These are phyloP conservation scores for Dolomedes plantarius DNA, from an alignment of 2,888 invertebrate species.

Conservation along the genomic window DNA sequence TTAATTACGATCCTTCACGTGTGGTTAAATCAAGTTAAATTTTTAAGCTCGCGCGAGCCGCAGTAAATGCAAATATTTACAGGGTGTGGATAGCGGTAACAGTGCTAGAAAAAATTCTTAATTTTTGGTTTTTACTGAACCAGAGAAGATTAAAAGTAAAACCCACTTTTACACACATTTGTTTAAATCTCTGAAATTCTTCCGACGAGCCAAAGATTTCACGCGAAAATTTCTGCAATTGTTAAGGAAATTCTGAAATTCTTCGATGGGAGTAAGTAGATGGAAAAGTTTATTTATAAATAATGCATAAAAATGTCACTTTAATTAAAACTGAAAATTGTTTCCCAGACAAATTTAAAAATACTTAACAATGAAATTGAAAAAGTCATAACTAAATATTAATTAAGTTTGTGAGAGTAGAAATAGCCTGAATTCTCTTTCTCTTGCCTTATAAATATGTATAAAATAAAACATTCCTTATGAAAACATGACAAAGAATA, in stretches of 20 bases:
- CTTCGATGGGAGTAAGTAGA: background rate
- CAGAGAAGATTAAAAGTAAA: too few species aligned
- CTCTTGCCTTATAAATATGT: too few species aligned
- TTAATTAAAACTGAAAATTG: background rate
- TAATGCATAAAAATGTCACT: background rate
- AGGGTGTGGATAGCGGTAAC: background rate
- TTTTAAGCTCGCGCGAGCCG: background rate
- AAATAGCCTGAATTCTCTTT: too few species aligned
- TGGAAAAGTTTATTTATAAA: background rate
- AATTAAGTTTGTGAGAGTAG: too few species aligned
- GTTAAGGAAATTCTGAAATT: background rate
- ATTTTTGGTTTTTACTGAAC: too few species aligned
- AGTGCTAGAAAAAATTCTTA: too few species aligned
- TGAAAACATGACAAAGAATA: too few species aligned
- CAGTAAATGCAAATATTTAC: constrained; percentile 3
- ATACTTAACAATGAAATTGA: background rate
- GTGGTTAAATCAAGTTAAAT: background rate
- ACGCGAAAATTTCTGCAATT: background rate
- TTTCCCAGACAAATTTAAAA: background rate
- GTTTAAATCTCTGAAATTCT: background rate
- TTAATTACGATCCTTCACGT: background rate
- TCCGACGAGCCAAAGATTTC: background rate
- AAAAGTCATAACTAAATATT: background rate
- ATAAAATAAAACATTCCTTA: too few species aligned
- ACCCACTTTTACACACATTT: background rate